Conservation (phyloP, 2,888 invertebrate genomes). For the Euclidia mi region DNA sequence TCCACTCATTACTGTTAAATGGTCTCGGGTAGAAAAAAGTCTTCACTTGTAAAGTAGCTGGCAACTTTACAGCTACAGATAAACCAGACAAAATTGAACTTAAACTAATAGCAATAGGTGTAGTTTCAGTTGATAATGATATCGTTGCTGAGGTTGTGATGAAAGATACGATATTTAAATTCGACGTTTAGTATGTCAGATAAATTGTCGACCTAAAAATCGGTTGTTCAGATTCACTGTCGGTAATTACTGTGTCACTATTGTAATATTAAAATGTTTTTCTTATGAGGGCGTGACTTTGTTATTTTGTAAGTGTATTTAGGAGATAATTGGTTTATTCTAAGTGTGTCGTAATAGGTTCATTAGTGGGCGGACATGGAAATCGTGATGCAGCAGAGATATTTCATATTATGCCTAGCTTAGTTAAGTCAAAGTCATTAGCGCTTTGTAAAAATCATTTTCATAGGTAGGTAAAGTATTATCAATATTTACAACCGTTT, state of each 20-base stretch:
- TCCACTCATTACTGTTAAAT: slow-evolving; percentile 89
- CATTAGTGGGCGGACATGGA: slow-evolving; percentile 41
- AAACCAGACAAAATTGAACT: slow-evolving; percentile 42
- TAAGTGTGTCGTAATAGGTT: slow-evolving; percentile 45
- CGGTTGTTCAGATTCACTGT: slow-evolving; percentile 84
- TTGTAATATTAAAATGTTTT: slow-evolving; percentile 75
- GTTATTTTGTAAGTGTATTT: slow-evolving; percentile 53
- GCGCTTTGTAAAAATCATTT: not conserved
- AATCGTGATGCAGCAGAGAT: slow-evolving; percentile 25
- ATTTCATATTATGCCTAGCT: not conserved
- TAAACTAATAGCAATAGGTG: slow-evolving; percentile 40
- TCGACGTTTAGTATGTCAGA: slow-evolving; percentile 84
- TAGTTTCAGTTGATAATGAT: slow-evolving; percentile 25
- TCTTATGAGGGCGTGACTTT: slow-evolving; percentile 59
- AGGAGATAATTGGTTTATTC: slow-evolving; percentile 47
- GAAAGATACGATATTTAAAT: slow-evolving; percentile 85
- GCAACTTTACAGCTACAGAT: slow-evolving; percentile 38
- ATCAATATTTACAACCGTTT: too few relatives aligned
- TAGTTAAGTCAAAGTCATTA: slow-evolving; percentile 8
- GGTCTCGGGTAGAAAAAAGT: slow-evolving; percentile 82
- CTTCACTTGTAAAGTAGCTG: slow-evolving; percentile 77
- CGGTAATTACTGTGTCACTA: slow-evolving; percentile 79
- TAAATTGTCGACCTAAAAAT: slow-evolving; percentile 85
- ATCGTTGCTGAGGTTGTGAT: slow-evolving; percentile 62
- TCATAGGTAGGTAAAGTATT: not conserved